Evolutionary conservation across 2,797 vertebrate species (phyloP).

Genomic region (Mormyrus proboscirostris): DNA sequence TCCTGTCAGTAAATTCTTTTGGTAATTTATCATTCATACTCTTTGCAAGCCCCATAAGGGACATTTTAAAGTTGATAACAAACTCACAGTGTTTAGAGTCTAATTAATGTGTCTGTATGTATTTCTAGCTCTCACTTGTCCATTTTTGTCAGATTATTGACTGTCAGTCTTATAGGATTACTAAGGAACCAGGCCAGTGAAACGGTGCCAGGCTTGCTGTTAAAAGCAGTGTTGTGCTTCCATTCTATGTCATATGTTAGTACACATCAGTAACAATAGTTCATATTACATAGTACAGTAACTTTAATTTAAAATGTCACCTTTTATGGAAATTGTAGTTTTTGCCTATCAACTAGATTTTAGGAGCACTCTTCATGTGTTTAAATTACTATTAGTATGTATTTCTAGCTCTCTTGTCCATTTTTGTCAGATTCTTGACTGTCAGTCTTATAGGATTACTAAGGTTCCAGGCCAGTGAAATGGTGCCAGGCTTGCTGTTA

Average conservation of each 20-base stretch:
- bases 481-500: neutral
- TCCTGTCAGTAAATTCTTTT: constrained; percentile 14
- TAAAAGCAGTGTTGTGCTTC: neutral
- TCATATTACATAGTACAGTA: no score
- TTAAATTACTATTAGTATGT: neutral
- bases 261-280: neutral
- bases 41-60: neutral
- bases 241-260: neutral
- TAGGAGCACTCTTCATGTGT: no score
- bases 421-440: neutral
- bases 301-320: no score
- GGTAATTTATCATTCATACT: neutral
- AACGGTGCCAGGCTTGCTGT: neutral
- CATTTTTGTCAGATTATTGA: constrained; percentile 4
- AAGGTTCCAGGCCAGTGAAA: constrained; percentile 4
- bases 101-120: constrained; percentile 2
- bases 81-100: constrained; percentile 20
- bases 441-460: constrained; percentile 34
- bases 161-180: constrained; percentile 35
- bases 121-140: constrained; percentile 14
- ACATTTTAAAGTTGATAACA: constrained; percentile 9
- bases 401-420: constrained; percentile 20
- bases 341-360: no score
- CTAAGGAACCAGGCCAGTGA: constrained; percentile 9
- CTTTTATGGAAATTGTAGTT: no score